phyloP scores from a whole-genome alignment of 2,888 invertebrate genomes.

The Isoperla grammatica region DNA sequence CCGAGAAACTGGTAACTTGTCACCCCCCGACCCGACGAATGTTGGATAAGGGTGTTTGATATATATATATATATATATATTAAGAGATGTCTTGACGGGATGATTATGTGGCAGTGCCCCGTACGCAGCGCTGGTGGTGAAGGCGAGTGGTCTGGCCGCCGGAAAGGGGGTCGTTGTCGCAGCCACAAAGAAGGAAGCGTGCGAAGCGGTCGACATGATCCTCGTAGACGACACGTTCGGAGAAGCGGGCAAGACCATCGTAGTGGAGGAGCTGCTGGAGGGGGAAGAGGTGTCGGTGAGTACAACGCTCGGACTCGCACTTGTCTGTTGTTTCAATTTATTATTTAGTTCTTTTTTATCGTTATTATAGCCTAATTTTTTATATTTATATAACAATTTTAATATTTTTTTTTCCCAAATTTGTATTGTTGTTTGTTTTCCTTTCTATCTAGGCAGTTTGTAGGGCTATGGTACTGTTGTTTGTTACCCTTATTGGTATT shows the following conservation, averaged over 20 bases:
- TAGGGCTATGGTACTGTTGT: too few relatives aligned
- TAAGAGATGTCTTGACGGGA: too few relatives aligned
- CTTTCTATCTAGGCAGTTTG: too few relatives aligned
- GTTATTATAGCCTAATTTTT: background rate
- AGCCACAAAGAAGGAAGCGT: constrained; percentile 68
- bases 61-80: too few relatives aligned
- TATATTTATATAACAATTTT: constrained; percentile 3
- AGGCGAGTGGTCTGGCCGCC: constrained; percentile 93
- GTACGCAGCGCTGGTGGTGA: constrained; percentile 82
- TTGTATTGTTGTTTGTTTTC: background rate
- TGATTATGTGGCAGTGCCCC: constrained; percentile 60
- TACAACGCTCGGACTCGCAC: constrained; percentile 31
- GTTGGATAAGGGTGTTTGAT: too few relatives aligned
- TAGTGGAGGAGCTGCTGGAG: constrained; percentile 83
- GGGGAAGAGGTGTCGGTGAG: constrained; percentile 93
- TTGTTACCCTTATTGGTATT: too few relatives aligned
- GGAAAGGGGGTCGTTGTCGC: constrained; percentile 97
- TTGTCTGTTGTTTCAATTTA: too few relatives aligned
- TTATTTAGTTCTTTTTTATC: constrained; percentile 8
- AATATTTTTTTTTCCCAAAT: too few relatives aligned
- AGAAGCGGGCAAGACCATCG: constrained; percentile 72
- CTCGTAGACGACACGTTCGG: constrained; percentile 75
- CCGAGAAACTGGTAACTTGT: too few relatives aligned
- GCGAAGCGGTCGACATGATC: constrained; percentile 76
- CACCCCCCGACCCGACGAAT: too few relatives aligned